phyloP scores from a whole-genome alignment of 2,797 vertebrate genomes.

The Falco columbarius region DNA sequence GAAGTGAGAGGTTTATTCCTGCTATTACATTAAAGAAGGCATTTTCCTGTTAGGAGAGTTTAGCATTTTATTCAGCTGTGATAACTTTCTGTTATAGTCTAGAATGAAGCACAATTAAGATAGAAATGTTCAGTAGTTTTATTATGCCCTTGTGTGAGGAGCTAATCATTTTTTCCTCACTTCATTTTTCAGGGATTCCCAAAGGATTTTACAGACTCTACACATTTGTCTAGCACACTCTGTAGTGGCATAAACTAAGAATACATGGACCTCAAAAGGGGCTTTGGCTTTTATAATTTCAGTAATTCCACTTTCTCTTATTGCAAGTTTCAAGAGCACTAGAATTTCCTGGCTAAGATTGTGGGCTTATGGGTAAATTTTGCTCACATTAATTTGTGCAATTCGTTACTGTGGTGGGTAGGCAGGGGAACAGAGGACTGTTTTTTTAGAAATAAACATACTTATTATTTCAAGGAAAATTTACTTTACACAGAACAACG shows the following conservation, averaged over 20 bases:
- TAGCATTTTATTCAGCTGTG: constrained; percentile 9
- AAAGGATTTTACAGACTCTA: not conserved
- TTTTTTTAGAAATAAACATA: not conserved
- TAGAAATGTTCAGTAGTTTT: constrained; percentile 25
- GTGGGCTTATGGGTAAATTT: not conserved
- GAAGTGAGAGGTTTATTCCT: constrained; percentile 29
- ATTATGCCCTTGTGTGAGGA: not conserved
- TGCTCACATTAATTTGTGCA: not conserved
- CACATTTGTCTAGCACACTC: not conserved
- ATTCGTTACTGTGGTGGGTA: not conserved
- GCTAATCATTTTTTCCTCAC: not conserved
- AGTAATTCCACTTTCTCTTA: not conserved
- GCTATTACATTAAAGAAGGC: not conserved
- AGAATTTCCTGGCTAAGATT: not conserved
- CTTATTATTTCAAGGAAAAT: not conserved
- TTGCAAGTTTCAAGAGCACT: not conserved
- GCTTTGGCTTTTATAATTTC: not conserved
- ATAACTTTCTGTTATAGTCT: not conserved
- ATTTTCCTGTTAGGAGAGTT: constrained; percentile 15
- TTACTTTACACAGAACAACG: not conserved
- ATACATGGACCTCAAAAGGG: not conserved
- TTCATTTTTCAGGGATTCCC: constrained; percentile 18
- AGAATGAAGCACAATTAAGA: not conserved
- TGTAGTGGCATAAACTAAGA: not conserved
- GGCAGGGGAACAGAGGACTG: not conserved